Evolutionary conservation across 2,888 invertebrate genomes (phyloP), one percentile per base, ranked within the genome.

Genomic region (Erebia ligea): DNA sequence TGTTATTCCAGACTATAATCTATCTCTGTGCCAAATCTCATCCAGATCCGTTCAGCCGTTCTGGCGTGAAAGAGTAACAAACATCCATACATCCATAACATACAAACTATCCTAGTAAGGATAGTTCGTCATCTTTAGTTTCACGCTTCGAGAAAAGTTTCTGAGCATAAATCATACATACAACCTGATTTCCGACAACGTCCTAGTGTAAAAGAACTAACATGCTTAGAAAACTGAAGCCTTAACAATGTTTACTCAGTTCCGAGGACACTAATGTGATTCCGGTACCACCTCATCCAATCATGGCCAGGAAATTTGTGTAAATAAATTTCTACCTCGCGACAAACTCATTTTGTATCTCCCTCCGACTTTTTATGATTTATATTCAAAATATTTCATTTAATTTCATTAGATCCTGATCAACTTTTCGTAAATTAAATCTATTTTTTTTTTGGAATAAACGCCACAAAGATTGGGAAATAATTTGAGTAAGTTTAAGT

Each of bases 241-340:
- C 25, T 48, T 48, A 19, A 48, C 62, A 62, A 62, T 48, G 21
- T 48, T 62, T 50, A 63, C 56, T 15, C 54, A 54, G n/a, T 57
- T 21, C n/a, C 45, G 21, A 42, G 66, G 19, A 21, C 21, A 45
- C 21, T 66, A 66, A 66, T 57, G 45, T 57, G 48, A 57, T 57
- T 66, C 13, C 8, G 11, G 42, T 48, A 21, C 40, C 66, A 48
- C n/a, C 66, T 66, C 57, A 45, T 57, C 66, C 66, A 66, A 66
- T 66, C 66, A 66, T 21, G 57, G 45, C 66, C 10, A 45, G 66
- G 57, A 66, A 66, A 57, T 57, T 45, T 57, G 57, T 21, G 19
- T 45, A 25, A 66, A 48, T 21, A 56, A n/a, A 65, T 66, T 45
- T 57, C 57, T 57, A 21, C 42, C 45, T 57, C 56, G 25, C 48